These are phyloP conservation scores for Hydrophis major DNA, from an alignment of 2,797 vertebrate genomes.

Conservation along the genomic window DNA sequence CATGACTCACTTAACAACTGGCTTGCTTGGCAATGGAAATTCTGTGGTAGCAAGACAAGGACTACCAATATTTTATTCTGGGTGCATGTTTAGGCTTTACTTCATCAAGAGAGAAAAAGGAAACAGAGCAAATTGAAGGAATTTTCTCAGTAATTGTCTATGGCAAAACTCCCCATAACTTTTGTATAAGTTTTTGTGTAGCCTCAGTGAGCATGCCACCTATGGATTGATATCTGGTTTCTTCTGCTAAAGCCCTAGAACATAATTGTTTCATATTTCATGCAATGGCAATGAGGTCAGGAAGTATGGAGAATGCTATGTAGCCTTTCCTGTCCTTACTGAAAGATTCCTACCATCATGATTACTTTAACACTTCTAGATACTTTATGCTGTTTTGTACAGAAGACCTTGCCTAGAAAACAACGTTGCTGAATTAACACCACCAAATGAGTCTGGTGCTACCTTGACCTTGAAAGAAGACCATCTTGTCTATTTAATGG, in stretches of 20 bases:
- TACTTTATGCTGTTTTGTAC: neutral
- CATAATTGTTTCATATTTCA: neutral
- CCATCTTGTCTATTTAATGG: neutral
- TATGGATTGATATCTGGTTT: neutral
- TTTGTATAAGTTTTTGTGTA: neutral
- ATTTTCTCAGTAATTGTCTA: no score
- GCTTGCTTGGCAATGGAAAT: neutral
- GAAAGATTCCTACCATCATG: neutral
- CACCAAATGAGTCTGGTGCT: neutral
- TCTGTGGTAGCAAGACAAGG: neutral
- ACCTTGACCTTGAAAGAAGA: neutral
- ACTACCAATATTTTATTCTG: neutral
- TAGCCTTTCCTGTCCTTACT: neutral
- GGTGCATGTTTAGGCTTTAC: neutral
- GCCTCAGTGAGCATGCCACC: neutral
- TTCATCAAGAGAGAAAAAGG: neutral
- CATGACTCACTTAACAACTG: neutral
- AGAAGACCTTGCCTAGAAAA: neutral
- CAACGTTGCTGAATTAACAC: neutral
- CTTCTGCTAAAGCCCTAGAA: neutral
- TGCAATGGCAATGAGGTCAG: rapidly evolving
- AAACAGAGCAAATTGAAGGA: neutral
- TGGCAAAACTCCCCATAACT: neutral
- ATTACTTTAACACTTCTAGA: neutral
- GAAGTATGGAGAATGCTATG: neutral